These are phyloP conservation scores for Eupithecia abbreviata DNA, from an alignment of 2,888 invertebrate genomes.

Conservation along the genomic window DNA sequence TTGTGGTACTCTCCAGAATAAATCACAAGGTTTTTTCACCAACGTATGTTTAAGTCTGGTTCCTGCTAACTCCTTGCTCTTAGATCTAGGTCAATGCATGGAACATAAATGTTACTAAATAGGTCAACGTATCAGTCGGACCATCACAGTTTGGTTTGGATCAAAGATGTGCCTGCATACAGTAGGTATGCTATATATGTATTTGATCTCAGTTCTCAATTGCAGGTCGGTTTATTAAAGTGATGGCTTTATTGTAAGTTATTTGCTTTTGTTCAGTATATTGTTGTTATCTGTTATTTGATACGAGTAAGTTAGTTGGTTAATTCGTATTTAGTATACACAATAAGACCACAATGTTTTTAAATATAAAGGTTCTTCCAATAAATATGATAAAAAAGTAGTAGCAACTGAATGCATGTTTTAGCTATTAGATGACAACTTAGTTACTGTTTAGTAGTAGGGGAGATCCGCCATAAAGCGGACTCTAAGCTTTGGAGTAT, in stretches of 20 bases:
- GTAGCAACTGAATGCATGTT: no score
- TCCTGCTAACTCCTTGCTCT: neutral
- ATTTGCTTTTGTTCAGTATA: no score
- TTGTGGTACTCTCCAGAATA: neutral
- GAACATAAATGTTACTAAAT: constrained; percentile 13
- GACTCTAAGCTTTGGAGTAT: no score
- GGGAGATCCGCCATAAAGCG: no score
- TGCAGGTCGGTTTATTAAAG: neutral
- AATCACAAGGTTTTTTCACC: neutral
- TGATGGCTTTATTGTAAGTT: no score
- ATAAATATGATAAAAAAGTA: no score
- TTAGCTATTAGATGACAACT: neutral
- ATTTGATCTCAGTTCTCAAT: neutral
- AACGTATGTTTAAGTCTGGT: neutral
- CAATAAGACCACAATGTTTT: no score
- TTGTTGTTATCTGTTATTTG: no score
- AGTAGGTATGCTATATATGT: neutral
- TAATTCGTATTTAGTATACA: no score
- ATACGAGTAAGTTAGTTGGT: no score
- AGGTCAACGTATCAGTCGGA: constrained; percentile 8
- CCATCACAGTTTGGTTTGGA: constrained; percentile 10
- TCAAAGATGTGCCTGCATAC: neutral
- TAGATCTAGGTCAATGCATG: constrained; percentile 9
- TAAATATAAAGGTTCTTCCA: no score
- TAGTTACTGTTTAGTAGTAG: neutral